phyloP scores from a whole-genome alignment of 2,888 invertebrate species.

The Uloborus plumipes region DNA sequence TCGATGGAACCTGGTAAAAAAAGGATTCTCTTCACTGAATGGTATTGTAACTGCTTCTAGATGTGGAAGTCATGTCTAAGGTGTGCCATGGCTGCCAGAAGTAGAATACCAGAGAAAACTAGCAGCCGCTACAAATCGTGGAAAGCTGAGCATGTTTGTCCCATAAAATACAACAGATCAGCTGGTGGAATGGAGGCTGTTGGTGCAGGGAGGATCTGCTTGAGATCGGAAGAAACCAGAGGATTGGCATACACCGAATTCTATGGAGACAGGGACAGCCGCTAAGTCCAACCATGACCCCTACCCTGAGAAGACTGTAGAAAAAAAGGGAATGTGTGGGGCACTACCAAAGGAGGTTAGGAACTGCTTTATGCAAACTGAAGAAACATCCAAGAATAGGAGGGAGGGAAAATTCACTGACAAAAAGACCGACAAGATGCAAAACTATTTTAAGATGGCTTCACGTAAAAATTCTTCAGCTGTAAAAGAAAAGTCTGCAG shows the following conservation, averaged over 20 bases:
- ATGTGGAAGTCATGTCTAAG: neutral
- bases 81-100: constrained; percentile 1
- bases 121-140: neutral
- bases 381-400: no score
- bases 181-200: constrained; percentile 7
- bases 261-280: constrained; percentile 5
- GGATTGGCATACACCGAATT: neutral
- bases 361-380: neutral
- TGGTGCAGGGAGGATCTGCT: neutral
- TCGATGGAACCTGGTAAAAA: constrained; percentile 11
- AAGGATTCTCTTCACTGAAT: neutral
- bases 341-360: constrained; percentile 8
- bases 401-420: no score
- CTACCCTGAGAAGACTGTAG: neutral
- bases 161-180: neutral
- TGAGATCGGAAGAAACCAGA: neutral
- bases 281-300: neutral
- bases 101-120: neutral
- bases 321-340: constrained; percentile 18
- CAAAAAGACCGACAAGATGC: no score
- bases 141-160: neutral
- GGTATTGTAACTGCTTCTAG: neutral
- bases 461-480: no score
- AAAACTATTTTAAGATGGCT: no score
- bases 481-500: no score